phyloP scores from a whole-genome alignment of 1,140 invertebrate genomes.

The Brachystomella parvula region DNA sequence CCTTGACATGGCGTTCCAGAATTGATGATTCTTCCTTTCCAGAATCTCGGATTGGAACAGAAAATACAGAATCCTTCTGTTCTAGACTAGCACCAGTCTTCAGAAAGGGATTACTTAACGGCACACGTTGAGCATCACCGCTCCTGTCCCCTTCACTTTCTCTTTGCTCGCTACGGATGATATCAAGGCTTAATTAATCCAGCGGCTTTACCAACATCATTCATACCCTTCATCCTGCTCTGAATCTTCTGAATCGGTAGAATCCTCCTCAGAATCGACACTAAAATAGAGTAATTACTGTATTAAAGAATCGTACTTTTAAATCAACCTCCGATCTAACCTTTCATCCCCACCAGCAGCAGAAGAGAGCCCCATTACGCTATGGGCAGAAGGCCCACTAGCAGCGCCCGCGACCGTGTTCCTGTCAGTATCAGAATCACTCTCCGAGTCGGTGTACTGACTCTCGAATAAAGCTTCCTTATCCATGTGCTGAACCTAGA shows the following conservation, averaged over 20 bases:
- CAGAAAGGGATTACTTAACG: neutral
- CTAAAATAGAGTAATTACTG: neutral
- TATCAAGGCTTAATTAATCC: neutral
- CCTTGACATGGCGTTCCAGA: constrained; percentile 33
- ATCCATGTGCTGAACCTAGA: no score
- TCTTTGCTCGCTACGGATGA: neutral
- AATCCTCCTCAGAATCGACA: neutral
- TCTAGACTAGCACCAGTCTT: neutral
- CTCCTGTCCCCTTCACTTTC: neutral
- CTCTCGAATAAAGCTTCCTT: neutral
- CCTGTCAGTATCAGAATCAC: neutral
- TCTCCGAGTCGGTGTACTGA: neutral
- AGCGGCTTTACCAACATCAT: neutral
- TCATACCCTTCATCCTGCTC: neutral
- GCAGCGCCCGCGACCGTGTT: neutral
- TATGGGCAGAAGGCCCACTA: neutral
- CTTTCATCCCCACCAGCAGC: neutral
- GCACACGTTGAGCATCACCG: neutral
- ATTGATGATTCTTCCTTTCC: constrained; percentile 22
- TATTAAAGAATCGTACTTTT: neutral
- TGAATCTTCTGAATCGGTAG: neutral
- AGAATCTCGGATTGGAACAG: constrained; percentile 24
- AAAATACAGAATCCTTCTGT: constrained; percentile 26
- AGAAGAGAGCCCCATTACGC: no score
- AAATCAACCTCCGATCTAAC: neutral